A percentile compares a stretch with the other conserved stretches of the same genome.
These are phyloP conservation scores for Pollachius pollachius DNA, from an alignment of 2,113 vertebrate genomes.

Conservation along the genomic window DNA sequence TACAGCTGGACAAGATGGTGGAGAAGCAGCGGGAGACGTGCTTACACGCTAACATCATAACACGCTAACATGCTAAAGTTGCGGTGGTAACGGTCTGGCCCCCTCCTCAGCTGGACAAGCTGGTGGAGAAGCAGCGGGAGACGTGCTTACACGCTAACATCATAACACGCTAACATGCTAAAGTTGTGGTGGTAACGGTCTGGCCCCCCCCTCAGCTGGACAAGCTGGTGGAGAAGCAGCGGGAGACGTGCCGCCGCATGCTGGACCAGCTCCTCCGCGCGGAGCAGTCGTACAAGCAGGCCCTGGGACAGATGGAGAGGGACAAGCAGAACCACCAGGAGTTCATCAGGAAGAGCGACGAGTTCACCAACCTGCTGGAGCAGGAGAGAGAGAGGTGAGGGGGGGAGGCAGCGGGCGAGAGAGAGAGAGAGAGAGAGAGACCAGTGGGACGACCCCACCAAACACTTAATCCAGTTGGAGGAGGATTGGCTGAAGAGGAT, in stretches of 20 bases:
- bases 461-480: neutral
- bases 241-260: conserved; percentile 86
- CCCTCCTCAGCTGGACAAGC: conserved; percentile 71
- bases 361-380: conserved; percentile 92
- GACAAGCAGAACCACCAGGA: conserved; percentile 92
- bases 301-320: conserved; percentile 83
- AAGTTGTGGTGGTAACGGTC: too few species aligned
- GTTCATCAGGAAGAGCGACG: conserved; percentile 90
- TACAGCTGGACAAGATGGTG: too few species aligned
- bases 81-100: too few species aligned
- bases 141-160: too few species aligned
- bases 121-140: too few species aligned
- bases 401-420: neutral
- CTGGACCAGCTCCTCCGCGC: conserved; percentile 90
- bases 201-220: conserved; percentile 77
- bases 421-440: too few species aligned
- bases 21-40: too few species aligned
- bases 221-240: conserved; percentile 89
- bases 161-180: too few species aligned
- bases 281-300: conserved; percentile 89
- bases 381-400: conserved; percentile 93
- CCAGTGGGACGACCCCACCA: neutral
- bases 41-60: too few species aligned
- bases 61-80: too few species aligned
- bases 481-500: too few species aligned